Conservation (phyloP, 2,113 vertebrate genomes). For the Platycercus adscitus region DNA sequence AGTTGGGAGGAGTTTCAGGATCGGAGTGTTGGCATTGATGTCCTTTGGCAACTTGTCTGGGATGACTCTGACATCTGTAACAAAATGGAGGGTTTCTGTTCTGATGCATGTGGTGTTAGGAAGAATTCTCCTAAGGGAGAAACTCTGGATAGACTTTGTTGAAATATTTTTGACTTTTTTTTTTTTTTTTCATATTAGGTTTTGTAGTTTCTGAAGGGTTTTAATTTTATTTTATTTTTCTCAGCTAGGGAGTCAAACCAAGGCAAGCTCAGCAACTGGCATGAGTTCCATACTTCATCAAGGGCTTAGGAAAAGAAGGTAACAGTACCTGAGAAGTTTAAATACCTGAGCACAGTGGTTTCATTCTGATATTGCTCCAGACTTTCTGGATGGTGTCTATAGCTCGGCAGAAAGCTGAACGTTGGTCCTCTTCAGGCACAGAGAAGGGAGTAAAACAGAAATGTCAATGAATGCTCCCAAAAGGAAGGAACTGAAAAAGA, state of each 20-base stretch:
- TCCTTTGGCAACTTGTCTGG: not conserved
- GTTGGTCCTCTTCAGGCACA: not conserved
- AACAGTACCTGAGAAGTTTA: not conserved
- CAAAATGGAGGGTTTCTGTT: not conserved
- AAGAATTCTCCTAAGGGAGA: not conserved
- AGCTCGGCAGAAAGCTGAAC: not conserved
- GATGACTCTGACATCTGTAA: not conserved
- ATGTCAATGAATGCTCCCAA: not conserved
- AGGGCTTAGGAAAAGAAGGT: not conserved
- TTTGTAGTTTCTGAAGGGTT: not conserved
- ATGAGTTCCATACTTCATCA: not conserved
- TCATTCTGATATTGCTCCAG: not conserved
- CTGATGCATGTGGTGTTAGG: not conserved
- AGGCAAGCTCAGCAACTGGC: not conserved
- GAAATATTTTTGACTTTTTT: not conserved
- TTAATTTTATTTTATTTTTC: not conserved
- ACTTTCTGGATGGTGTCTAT: not conserved
- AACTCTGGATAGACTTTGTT: not conserved
- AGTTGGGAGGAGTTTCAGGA: conserved; percentile 20
- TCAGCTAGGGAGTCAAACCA: not conserved
- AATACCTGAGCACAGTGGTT: not conserved
- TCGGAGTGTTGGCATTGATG: not conserved
- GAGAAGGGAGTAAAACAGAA: not conserved
- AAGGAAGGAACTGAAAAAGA: not conserved
- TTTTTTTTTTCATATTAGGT: not conserved